A percentile compares a stretch with the other conserved stretches of the same genome.
phyloP scores from a whole-genome alignment of 2,113 vertebrate species.

The Tetraodon nigroviridis region DNA sequence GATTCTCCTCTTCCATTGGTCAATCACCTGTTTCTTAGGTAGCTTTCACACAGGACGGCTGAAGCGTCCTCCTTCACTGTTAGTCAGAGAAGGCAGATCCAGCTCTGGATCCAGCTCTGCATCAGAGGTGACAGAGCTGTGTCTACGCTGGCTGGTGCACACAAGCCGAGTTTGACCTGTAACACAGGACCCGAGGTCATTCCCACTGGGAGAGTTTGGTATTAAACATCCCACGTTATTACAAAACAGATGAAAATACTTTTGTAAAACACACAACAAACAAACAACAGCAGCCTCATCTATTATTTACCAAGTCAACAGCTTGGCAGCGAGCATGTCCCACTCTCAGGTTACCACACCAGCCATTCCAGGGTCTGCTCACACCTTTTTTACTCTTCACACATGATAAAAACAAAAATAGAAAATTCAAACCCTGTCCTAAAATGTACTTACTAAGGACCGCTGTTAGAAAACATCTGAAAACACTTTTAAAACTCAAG shows the following conservation, averaged over 20 bases:
- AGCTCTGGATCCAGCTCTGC: slow-evolving; percentile 20
- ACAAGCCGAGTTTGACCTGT: slow-evolving; percentile 19
- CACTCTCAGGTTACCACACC: slow-evolving; percentile 60
- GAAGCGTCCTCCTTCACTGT: slow-evolving; percentile 55
- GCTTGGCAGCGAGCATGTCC: slow-evolving; percentile 54
- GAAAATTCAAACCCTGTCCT: background rate
- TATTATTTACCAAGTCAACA: slow-evolving; percentile 66
- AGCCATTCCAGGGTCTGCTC: slow-evolving; percentile 6
- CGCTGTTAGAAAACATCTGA: slow-evolving; percentile 4
- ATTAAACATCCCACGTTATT: background rate
- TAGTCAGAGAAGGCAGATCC: slow-evolving; percentile 21
- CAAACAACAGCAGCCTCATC: slow-evolving; percentile 45
- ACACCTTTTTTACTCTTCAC: background rate
- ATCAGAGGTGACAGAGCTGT: slow-evolving; percentile 26
- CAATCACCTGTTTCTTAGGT: slow-evolving; percentile 74
- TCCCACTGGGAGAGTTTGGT: background rate
- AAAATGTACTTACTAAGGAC: background rate
- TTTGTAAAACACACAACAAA: slow-evolving; percentile 2
- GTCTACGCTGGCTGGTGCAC: slow-evolving; percentile 7
- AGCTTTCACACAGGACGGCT: slow-evolving; percentile 40
- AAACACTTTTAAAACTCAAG: background rate
- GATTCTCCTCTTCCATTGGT: slow-evolving; percentile 41
- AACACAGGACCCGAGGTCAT: background rate
- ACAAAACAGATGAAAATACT: slow-evolving; percentile 7
- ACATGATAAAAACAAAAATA: background rate